Base-by-base conservation (phyloP, 1,140 invertebrate species). In the Pteromalus puparum region DNA sequence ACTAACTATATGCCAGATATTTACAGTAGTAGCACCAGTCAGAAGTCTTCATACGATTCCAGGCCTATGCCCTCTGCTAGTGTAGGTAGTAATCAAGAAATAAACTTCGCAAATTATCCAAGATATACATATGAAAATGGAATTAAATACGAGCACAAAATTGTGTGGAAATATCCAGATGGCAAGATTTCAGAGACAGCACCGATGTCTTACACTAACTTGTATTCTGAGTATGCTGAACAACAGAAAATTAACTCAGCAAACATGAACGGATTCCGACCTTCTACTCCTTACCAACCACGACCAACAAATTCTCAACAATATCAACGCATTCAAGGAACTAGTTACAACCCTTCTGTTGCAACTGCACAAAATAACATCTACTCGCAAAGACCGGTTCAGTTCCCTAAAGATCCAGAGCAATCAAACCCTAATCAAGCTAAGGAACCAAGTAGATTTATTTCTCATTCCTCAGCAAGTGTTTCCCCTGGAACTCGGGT, bases 101-200 rank as follows among this genome's bases (percentile, higher is more conserved):
- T 83, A 21, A 87, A 89, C 53, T 18, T 87, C 28, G 38, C 87
- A 86, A 68, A 87, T 76, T 84, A 90, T 24, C 90, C 92, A 0
- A 90, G 88, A 42, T 93, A 91, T 72, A 91, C 90, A 0, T 26
- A 90, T 13, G 92, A 93, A 74, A 91, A 93, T 68, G 92, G 92
- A 0, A 82, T 93, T 0, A 89, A 85, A 28, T 93, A 93, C 72
- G 91, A 93, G 82, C 92, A 93, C 42, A 93, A 92, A 67, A 90
- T 93, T 1, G 89, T 93, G 34, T 93, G 92, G 92, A 93, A 92
- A 65, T 93, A 93, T 87, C 92, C 91, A 0, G 90, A 93, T 85
- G 92, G 92, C 0, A 89, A 89, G 34, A 86, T 93, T 18, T 92
- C 90, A 6, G 88, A 92, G 3, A 85, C 87, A 0, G 89, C 92